Base-by-base conservation (phyloP, 35 echinoderm and acorn worm species). In the Ophioderma brevispina region DNA sequence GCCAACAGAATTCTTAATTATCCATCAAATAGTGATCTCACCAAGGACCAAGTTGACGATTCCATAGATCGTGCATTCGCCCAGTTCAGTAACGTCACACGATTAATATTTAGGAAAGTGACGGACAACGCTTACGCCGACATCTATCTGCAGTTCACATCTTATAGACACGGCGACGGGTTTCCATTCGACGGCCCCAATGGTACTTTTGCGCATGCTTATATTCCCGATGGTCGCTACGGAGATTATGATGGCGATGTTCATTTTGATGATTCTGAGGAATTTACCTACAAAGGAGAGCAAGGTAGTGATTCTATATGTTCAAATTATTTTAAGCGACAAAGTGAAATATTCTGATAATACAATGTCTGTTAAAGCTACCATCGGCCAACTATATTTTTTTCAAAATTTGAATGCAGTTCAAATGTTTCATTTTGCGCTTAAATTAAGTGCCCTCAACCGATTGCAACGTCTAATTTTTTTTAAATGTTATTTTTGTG, bases 241-340 rank as follows among this genome's bases (percentile, higher is more conserved):
- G 92, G 95, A 23, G 85, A 91, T 80, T 36, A 94, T 14, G 92
- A 94, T 59, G 96, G 96, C n/a, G 96, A 98, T 31, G 86, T 94
- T 64, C 96, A 98, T 75, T 92, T 98, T 39, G 96, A 98, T 64
- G 96, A 98, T 82, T 94, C 93, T 1, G 96, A 98, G 39, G 55
- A 80, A n/a, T 98, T 95, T 76, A 95, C 90, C 28, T 87, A 90
- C 38, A 59, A 92, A 19, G 93, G 93, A 3, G 38, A 94, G 0
- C 70, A 86, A 77, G 96, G 96, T 95, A 82, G 70, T n/a, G n/a
- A n/a, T n/a, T n/a, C n/a, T n/a, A n/a, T n/a, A n/a, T n/a, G n/a
- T n/a, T n/a, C n/a, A n/a, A n/a, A n/a, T n/a, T n/a, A n/a, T n/a
- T n/a, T n/a, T n/a, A n/a, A n/a, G n/a, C n/a, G n/a, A n/a, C n/a